Percentiles rank a stretch among this genome's conserved stretches.
These are phyloP conservation scores for Scaptomyza pallida DNA, from an alignment of 1,140 invertebrate species.

Conservation along the genomic window DNA sequence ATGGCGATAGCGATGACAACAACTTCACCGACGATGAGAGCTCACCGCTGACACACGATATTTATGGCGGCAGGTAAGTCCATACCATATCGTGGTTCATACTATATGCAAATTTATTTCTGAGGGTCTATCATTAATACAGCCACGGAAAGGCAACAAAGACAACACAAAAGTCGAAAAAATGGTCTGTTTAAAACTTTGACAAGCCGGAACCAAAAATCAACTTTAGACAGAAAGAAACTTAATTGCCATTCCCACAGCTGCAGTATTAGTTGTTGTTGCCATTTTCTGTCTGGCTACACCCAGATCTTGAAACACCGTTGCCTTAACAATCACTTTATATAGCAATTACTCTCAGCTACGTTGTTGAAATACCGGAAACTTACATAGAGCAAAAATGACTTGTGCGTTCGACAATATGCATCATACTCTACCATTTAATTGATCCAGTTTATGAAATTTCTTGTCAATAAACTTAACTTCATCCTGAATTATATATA, in stretches of 20 bases:
- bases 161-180: no score
- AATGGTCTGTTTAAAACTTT: no score
- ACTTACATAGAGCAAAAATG: conserved; percentile 22
- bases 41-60: conserved; percentile 91
- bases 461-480: no score
- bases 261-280: no score
- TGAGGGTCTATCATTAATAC: conserved; percentile 23
- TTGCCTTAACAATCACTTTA: conserved; percentile 55
- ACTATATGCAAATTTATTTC: conserved; percentile 55
- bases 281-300: conserved; percentile 9
- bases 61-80: conserved; percentile 93
- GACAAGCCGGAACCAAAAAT: conserved; percentile 54
- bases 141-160: background rate
- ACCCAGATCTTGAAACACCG: conserved; percentile 28
- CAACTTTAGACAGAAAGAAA: conserved; percentile 22
- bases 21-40: conserved; percentile 94
- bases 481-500: no score
- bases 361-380: conserved; percentile 48
- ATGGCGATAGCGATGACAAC: conserved; percentile 88
- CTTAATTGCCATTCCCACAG: conserved; percentile 48
- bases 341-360: conserved; percentile 24
- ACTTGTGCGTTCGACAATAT: no score
- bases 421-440: background rate
- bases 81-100: conserved; percentile 7
- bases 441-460: background rate